Conservation (phyloP, 1,140 invertebrate genomes). For the Polyergus mexicanus region DNA sequence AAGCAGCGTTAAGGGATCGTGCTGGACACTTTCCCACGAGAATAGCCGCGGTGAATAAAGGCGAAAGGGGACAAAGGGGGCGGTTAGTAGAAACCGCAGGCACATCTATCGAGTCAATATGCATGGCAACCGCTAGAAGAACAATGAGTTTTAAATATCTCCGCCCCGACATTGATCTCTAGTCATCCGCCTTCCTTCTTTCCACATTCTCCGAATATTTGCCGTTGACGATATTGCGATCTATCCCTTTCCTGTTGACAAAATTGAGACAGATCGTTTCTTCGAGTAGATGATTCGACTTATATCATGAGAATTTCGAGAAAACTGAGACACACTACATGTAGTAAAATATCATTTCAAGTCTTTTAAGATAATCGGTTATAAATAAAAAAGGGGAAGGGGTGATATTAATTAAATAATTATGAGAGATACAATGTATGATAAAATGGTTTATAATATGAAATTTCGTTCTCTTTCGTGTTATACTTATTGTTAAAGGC, state of each 20-base stretch:
- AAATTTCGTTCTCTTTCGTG: too few relatives aligned
- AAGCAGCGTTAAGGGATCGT: conserved; percentile 33
- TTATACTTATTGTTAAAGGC: too few relatives aligned
- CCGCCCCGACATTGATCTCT: conserved; percentile 13
- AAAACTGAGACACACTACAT: not conserved
- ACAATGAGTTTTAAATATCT: conserved; percentile 57
- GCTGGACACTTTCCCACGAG: not conserved
- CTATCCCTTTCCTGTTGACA: not conserved
- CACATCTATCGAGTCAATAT: conserved; percentile 34
- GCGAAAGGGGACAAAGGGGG: conserved; percentile 41
- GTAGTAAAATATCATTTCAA: not conserved
- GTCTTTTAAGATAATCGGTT: too few relatives aligned
- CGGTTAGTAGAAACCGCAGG: not conserved
- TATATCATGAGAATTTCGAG: not conserved
- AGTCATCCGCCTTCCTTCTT: not conserved
- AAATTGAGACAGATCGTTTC: not conserved
- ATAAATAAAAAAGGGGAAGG: too few relatives aligned
- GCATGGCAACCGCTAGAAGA: conserved; percentile 39
- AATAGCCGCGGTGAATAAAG: conserved; percentile 37
- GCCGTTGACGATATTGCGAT: conserved; percentile 14
- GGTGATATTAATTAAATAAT: too few relatives aligned
- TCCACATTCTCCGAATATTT: conserved; percentile 4
- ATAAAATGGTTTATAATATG: too few relatives aligned
- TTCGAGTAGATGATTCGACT: not conserved
- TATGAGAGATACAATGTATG: too few relatives aligned